Evolutionary conservation across 2,113 vertebrate species (phyloP).

Genomic region (Fregetta grallaria): DNA sequence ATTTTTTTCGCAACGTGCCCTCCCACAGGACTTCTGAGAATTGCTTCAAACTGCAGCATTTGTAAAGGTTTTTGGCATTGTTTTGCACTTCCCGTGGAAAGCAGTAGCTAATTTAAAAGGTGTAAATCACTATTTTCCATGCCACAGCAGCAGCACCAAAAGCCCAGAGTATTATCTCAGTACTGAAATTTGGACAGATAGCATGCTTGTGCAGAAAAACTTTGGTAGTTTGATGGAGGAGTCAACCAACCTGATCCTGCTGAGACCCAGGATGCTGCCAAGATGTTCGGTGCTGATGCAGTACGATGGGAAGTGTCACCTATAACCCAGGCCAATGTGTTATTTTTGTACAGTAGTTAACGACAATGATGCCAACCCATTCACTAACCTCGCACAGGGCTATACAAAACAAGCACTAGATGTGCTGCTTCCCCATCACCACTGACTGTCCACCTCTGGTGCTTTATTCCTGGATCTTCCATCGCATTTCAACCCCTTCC

Average conservation of each 20-base stretch:
- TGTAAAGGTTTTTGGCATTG: not conserved
- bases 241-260: not conserved
- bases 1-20: fast-evolving
- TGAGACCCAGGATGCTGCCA: not conserved
- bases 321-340: fast-evolving
- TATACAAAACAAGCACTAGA: fast-evolving
- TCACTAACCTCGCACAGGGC: too few relatives aligned
- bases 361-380: not conserved
- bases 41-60: not conserved
- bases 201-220: not conserved
- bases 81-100: not conserved
- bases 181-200: not conserved
- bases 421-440: not conserved
- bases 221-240: not conserved
- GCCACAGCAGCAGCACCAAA: not conserved
- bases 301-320: fast-evolving
- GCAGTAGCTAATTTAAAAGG: not conserved
- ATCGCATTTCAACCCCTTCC: too few relatives aligned
- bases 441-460: not conserved
- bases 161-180: not conserved
- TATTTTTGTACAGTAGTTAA: not conserved
- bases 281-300: not conserved
- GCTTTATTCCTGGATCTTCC: not conserved
- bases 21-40: fast-evolving
- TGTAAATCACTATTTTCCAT: not conserved